Conservation (phyloP, 92 coral and sea anemone species). For the Palythoa heliodiscus region DNA sequence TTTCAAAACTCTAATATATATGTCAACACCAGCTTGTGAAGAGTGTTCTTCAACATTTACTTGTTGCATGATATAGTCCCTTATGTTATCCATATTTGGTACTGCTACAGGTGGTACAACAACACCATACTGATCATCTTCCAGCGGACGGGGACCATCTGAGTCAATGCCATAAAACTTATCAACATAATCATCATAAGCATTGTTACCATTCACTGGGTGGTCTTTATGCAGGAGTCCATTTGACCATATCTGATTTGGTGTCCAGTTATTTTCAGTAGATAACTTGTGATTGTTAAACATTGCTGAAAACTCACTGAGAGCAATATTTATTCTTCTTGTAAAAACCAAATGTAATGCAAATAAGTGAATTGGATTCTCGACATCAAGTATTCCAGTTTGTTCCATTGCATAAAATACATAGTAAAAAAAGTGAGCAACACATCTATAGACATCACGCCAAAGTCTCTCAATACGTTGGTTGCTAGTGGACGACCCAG, state of each 20-base stretch:
- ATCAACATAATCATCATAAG: constrained; percentile 35
- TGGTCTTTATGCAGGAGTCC: constrained; percentile 40
- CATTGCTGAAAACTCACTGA: constrained; percentile 3
- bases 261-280: constrained; percentile 8
- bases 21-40: constrained; percentile 38
- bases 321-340: background rate
- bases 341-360: background rate
- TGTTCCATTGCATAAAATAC: background rate
- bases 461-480: constrained; percentile 46
- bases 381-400: background rate
- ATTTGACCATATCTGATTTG: constrained; percentile 45
- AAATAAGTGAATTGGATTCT: background rate
- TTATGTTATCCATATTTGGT: background rate
- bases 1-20: constrained; percentile 33
- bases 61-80: constrained; percentile 24
- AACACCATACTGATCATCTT: constrained; percentile 23
- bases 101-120: constrained; percentile 36
- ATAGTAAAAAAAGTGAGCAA: background rate
- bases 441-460: constrained; percentile 47
- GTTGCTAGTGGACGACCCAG: constrained; percentile 40
- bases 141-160: constrained; percentile 35
- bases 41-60: constrained; percentile 33
- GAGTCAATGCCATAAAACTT: constrained; percentile 34
- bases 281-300: background rate
- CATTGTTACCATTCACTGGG: constrained; percentile 15